These are phyloP conservation scores for Hemicordylus capensis DNA, from an alignment of 2,113 vertebrate species.

Conservation along the genomic window DNA sequence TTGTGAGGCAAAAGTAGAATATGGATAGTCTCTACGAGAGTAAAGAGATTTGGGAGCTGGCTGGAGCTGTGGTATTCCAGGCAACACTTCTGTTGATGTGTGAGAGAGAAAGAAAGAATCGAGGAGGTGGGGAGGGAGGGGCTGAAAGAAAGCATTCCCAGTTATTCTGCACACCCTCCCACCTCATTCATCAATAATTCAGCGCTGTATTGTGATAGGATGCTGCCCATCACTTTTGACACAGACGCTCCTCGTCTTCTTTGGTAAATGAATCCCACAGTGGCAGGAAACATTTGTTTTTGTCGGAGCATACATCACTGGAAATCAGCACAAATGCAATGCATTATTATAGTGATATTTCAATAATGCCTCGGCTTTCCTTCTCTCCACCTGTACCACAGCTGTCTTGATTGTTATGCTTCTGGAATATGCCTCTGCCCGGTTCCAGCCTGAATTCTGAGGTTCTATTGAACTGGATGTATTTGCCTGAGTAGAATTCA, in stretches of 20 bases:
- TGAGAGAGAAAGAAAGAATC: background rate
- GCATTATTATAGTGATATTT: conserved; percentile 30
- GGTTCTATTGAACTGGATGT: too few relatives aligned
- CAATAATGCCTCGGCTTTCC: background rate
- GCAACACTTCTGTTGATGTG: fast-evolving
- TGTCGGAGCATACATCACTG: background rate
- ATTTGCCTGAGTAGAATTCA: too few relatives aligned
- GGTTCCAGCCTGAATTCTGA: too few relatives aligned
- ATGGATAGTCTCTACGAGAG: background rate
- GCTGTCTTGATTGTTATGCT: too few relatives aligned
- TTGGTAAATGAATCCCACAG: conserved; percentile 23
- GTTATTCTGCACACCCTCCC: background rate
- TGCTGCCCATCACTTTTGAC: fast-evolving
- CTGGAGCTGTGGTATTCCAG: background rate
- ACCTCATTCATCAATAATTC: fast-evolving
- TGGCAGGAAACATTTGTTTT: conserved; percentile 1
- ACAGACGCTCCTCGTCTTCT: conserved; percentile 14
- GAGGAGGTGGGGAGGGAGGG: too few relatives aligned
- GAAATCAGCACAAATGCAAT: background rate
- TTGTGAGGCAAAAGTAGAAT: background rate
- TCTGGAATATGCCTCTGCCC: too few relatives aligned
- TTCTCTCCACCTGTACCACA: background rate
- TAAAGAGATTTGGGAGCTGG: background rate
- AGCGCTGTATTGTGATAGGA: background rate
- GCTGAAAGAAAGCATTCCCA: background rate